Evolutionary conservation across 2,888 invertebrate genomes (phyloP).

Genomic region (Lutraria lutraria): DNA sequence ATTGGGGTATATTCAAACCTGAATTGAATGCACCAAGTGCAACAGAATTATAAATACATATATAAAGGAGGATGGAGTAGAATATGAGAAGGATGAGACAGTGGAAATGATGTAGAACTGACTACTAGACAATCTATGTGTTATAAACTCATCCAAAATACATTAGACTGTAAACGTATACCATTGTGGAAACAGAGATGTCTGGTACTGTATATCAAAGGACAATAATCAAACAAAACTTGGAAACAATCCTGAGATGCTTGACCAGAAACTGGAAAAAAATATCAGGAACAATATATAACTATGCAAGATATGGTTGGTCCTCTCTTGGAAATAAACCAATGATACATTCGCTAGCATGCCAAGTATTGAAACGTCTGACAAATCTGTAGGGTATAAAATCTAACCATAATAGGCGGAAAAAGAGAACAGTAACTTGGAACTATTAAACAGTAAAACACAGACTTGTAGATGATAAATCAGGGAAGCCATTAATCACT

Average conservation of each 20-base stretch:
- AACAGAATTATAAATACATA: not conserved
- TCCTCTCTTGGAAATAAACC: too few relatives aligned
- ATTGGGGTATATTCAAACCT: not conserved
- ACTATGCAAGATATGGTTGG: too few relatives aligned
- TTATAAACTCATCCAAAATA: conserved; percentile 16
- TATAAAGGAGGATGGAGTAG: not conserved
- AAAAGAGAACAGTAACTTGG: too few relatives aligned
- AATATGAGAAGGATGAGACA: not conserved
- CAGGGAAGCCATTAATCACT: not conserved
- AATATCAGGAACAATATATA: not conserved
- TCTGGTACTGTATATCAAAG: not conserved
- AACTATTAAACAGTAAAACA: too few relatives aligned
- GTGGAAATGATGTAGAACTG: not conserved
- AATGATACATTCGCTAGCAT: too few relatives aligned
- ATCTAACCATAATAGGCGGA: too few relatives aligned
- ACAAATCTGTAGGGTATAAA: too few relatives aligned
- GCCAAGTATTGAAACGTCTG: too few relatives aligned
- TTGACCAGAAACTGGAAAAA: not conserved
- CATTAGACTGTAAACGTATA: conserved; percentile 4
- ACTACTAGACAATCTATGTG: not conserved
- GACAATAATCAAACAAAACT: not conserved
- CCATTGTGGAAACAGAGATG: not conserved
- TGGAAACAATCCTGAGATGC: not conserved
- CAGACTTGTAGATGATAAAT: too few relatives aligned
- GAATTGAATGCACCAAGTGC: conserved; percentile 1